Conservation (phyloP, 2,888 invertebrate species). For the Drosophila demipolita region DNA sequence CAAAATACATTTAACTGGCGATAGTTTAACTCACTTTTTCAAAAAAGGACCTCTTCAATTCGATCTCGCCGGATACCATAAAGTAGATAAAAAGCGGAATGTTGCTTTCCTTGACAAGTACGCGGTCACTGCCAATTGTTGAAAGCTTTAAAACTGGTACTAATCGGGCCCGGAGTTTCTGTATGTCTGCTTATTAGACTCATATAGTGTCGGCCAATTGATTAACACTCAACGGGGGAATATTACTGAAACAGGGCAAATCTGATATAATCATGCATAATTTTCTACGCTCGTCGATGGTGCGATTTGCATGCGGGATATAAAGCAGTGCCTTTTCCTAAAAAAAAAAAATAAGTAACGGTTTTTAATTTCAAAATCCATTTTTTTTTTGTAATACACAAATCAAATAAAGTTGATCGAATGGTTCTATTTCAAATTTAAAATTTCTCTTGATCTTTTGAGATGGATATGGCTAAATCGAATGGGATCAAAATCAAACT, state of each 20-base stretch:
- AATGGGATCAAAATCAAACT: too few species aligned
- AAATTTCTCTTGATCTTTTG: background rate
- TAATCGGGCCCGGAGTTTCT: conserved; percentile 88
- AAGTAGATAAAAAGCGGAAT: conserved; percentile 88
- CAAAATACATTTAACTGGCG: background rate
- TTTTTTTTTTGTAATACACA: too few species aligned
- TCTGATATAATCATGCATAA: conserved; percentile 87
- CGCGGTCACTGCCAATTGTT: conserved; percentile 87
- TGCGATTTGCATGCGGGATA: conserved; percentile 86
- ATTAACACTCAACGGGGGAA: conserved; percentile 86
- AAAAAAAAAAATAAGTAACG: background rate
- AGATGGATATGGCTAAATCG: too few species aligned
- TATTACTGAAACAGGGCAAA: conserved; percentile 88
- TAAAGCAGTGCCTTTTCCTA: conserved; percentile 88
- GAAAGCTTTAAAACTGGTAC: conserved; percentile 88
- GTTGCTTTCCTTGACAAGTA: conserved; percentile 88
- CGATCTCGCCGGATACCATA: conserved; percentile 88
- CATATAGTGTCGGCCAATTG: too few species aligned
- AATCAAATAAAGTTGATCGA: background rate
- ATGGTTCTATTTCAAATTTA: background rate
- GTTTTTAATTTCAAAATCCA: background rate
- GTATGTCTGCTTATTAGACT: conserved; percentile 24
- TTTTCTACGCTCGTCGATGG: conserved; percentile 87
- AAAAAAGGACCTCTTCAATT: conserved; percentile 66
- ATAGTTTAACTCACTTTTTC: conserved; percentile 71